A percentile compares a stretch with the other conserved stretches of the same genome.
phyloP scores from a whole-genome alignment of 2,113 vertebrate genomes.

The Pachypanchax playfairii region DNA sequence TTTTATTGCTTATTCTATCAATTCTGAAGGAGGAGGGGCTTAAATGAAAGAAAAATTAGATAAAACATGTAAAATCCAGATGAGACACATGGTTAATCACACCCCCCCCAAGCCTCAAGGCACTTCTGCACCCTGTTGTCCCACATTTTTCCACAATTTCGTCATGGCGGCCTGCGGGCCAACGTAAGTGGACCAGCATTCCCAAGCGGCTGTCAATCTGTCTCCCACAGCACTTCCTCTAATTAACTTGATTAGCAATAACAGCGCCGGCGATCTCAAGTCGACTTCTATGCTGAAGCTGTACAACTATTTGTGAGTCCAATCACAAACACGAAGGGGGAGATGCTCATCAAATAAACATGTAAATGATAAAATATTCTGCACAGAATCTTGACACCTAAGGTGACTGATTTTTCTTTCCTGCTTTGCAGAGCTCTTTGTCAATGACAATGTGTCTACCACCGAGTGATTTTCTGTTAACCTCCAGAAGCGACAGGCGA shows the following conservation, averaged over 20 bases:
- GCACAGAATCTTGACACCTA: slow-evolving; percentile 59
- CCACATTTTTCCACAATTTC: slow-evolving; percentile 47
- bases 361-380: slow-evolving; percentile 74
- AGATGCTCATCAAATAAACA: slow-evolving; percentile 76
- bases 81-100: slow-evolving; percentile 12
- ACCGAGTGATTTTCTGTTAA: slow-evolving; percentile 67
- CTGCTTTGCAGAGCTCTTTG: slow-evolving; percentile 58
- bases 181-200: slow-evolving; percentile 49
- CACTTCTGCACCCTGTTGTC: slow-evolving; percentile 52
- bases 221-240: slow-evolving; percentile 54
- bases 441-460: slow-evolving; percentile 66
- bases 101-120: slow-evolving; percentile 29
- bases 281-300: slow-evolving; percentile 30
- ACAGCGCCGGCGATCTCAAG: slow-evolving; percentile 47
- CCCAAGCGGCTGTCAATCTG: slow-evolving; percentile 57
- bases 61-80: slow-evolving; percentile 25
- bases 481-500: slow-evolving; percentile 62
- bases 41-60: slow-evolving; percentile 13
- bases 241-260: slow-evolving; percentile 75
- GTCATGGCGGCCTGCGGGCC: slow-evolving; percentile 45
- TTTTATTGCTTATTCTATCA: slow-evolving; percentile 18
- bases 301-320: slow-evolving; percentile 55
- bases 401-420: slow-evolving; percentile 56
- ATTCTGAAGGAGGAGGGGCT: slow-evolving; percentile 19
- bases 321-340: slow-evolving; percentile 49